These are phyloP conservation scores for Chionomys nivalis DNA, from an alignment of 2,113 vertebrate species.

Conservation along the genomic window DNA sequence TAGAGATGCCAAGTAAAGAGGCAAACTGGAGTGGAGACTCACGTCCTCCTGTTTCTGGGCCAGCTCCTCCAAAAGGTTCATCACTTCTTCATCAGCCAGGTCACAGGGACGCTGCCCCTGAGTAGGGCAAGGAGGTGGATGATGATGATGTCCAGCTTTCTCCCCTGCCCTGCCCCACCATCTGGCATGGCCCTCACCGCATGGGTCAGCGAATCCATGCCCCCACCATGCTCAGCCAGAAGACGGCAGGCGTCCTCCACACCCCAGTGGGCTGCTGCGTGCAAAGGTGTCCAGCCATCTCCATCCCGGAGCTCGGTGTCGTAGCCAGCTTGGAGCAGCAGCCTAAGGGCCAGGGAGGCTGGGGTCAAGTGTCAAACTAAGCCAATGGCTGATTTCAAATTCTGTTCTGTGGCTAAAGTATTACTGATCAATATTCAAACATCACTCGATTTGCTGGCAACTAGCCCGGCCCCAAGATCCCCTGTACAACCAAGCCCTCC, in stretches of 20 bases:
- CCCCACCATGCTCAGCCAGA: conserved; percentile 91
- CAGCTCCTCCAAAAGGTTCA: conserved; percentile 90
- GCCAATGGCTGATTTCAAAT: neutral
- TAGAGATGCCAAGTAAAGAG: neutral
- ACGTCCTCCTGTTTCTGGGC: conserved; percentile 91
- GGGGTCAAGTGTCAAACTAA: neutral
- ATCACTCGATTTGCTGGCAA: no score
- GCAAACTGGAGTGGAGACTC: conserved; percentile 65
- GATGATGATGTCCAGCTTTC: neutral
- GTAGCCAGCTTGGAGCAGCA: conserved; percentile 92
- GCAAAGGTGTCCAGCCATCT: conserved; percentile 94
- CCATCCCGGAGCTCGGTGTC: conserved; percentile 90
- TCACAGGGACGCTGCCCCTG: conserved; percentile 95
- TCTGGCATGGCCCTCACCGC: conserved; percentile 85
- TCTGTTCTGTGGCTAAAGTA: neutral
- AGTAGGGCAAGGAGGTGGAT: no score
- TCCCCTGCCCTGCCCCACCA: neutral
- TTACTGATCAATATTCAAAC: rapidly evolving
- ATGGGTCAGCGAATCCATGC: conserved; percentile 92
- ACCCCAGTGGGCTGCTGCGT: conserved; percentile 94
- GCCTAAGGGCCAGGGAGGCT: conserved; percentile 79
- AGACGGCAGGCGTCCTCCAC: conserved; percentile 92
- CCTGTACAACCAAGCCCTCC: neutral
- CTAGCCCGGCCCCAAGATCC: neutral
- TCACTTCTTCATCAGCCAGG: conserved; percentile 91